A percentile compares a stretch with the other conserved stretches of the same genome.
Evolutionary conservation across 2,797 vertebrate genomes (phyloP).

Genomic region (Petrocephalus schoutedeni): DNA sequence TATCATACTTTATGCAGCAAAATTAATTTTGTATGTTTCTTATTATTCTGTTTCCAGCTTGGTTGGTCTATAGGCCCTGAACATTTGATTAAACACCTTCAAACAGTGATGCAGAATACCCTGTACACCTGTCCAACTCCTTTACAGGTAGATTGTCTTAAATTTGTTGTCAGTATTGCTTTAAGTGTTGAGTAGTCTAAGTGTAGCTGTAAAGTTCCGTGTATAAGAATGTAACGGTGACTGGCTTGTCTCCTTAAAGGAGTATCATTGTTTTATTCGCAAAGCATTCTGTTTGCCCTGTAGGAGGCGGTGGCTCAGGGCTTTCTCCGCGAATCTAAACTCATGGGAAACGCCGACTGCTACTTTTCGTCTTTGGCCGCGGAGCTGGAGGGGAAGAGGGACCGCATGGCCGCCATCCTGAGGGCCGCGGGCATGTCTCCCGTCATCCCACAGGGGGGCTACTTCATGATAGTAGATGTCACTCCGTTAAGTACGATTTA

Average conservation of each 20-base stretch:
- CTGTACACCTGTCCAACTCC: constrained; percentile 86
- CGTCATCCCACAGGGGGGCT: constrained; percentile 86
- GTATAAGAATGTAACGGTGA: background rate
- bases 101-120: constrained; percentile 88
- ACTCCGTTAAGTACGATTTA: constrained; percentile 67
- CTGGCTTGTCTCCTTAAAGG: background rate
- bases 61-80: constrained; percentile 91
- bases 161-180: background rate
- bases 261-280: background rate
- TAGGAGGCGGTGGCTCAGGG: constrained; percentile 90
- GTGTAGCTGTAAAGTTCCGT: background rate
- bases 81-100: constrained; percentile 83
- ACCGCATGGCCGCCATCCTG: constrained; percentile 75
- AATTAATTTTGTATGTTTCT: background rate
- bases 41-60: constrained; percentile 59
- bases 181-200: background rate
- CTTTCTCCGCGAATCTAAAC: constrained; percentile 66
- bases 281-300: background rate
- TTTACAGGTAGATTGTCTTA: constrained; percentile 67
- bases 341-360: constrained; percentile 81
- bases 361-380: constrained; percentile 80
- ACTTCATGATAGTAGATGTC: constrained; percentile 88
- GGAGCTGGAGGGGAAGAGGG: constrained; percentile 80
- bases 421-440: constrained; percentile 75
- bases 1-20: background rate